Base-by-base conservation (phyloP, 2,797 vertebrate species). In the Lophius americanus region DNA sequence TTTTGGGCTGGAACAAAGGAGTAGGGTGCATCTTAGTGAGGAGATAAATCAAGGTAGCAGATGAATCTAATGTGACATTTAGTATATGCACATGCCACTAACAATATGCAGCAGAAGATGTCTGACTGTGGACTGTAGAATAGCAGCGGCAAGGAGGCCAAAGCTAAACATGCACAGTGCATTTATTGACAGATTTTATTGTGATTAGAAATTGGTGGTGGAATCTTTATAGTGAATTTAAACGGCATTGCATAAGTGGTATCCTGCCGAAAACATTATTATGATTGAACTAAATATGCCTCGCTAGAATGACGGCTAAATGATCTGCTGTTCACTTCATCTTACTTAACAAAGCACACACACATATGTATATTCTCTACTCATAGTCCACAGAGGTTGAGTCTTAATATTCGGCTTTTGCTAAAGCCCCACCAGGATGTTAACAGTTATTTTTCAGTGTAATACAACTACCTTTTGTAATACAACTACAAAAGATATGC, bases 41-140 rank as follows among this genome's bases (percentile, higher is more conserved):
- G 23, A 23, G 23, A 82, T 73, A 84, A 63, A 87, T 83, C 77
- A 86, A 80, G 63, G 74, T 65, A 52, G 53, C 43, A 32, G 70
- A 51, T 44, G 35, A 58, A 37, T 55, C 69, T 62, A 39, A 23
- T 23, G 48, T 9, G 54, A 81, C 63, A 1, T 43, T 43, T 73
- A 57, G 67, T 73, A 76, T 81, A 75, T 83, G 80, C 75, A 60
- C 68, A 59, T 33, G 62, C 46, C 73, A 41, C 67, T 54, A 65
- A 47, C 62, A 59, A 59, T 79, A 64, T 65, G 58, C 57, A 51
- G 59, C 13, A 1, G 36, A n/a, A 60, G 54, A 48, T 14, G 13
- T 42, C 63, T 32, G 49, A 60, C 61, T 59, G 60, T 13, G 46
- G 14, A 47, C 66, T 53, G 43, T 41, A 75, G 60, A 70, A 68